Conservation (phyloP, 2,888 invertebrate genomes). For the Diaperis boleti region DNA sequence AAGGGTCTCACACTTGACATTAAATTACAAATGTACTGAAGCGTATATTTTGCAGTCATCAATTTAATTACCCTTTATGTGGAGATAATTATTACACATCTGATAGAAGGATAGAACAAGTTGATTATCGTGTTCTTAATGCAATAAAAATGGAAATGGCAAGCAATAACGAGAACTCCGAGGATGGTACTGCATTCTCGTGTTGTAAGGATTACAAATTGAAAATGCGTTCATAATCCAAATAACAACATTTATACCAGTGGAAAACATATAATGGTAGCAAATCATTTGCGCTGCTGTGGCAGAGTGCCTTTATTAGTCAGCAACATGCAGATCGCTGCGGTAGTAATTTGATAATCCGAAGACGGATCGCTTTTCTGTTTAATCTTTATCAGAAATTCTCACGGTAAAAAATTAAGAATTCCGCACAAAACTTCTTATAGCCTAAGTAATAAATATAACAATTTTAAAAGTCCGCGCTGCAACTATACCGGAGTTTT, state of each 20-base stretch:
- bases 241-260: conserved; percentile 12
- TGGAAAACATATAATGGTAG: conserved; percentile 19
- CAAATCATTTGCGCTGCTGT: conserved; percentile 15
- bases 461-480: no score
- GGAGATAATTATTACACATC: neutral
- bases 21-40: neutral
- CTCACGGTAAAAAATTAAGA: no score
- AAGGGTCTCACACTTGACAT: no score
- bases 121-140: conserved; percentile 11
- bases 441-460: no score
- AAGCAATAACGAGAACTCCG: conserved; percentile 4
- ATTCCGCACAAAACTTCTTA: no score
- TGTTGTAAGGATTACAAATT: conserved; percentile 21
- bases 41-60: neutral
- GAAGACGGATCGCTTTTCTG: neutral
- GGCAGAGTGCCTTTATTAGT: conserved; percentile 19
- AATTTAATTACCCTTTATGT: conserved; percentile 4
- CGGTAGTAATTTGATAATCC: conserved; percentile 10
- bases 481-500: neutral
- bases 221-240: conserved; percentile 17
- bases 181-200: conserved; percentile 19
- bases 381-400: no score
- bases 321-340: conserved; percentile 18
- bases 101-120: neutral
- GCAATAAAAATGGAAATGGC: conserved; percentile 18